Evolutionary conservation across 2,888 invertebrate genomes (phyloP), one percentile per base, ranked within the genome.

Genomic region (Ormyrus rosae): DNA sequence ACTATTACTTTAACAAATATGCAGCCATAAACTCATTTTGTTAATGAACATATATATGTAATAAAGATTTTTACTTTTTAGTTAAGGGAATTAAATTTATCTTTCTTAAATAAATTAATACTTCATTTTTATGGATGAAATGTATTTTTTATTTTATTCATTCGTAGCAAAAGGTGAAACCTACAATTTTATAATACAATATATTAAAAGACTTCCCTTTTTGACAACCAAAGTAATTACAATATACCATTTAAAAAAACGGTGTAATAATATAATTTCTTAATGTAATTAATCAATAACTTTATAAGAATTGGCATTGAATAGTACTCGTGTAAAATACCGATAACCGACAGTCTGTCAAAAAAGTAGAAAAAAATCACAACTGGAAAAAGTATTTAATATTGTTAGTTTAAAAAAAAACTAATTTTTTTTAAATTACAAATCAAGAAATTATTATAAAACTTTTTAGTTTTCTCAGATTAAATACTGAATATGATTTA

Each of bases 61-160:
- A 63, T 34, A 19, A 65, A 56, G 46, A 55, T 10, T 13, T 34
- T 19, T 61, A 45, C 10, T 51, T 58, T 69, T 53, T 34, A 4
- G 34, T 34, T 34, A 34, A 56, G 56, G 10, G 68, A 60, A 60
- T 8, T 65, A 75, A 64, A 71, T 19, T 58, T 19, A 11, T 50
- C 7, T 60, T 34, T 67, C 10, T 53, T 67, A 76, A 56, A 65
- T 69, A 56, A 65, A 76, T 55, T 69, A 46, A 68, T 63, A 34
- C 1, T 56, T 19, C 11, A 34, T 50, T 45, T 34, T 34, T 34
- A 48, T 19, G 46, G 64, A 13, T 61, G 45, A 69, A 79, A 75
- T 75, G 3, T 67, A 76, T 76, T 80, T 68, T 80, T 80, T 68
- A 76, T 81, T 81, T 76, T 75, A 50, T 67, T 80, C 71, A 69